Evolutionary conservation across 2,113 vertebrate species (phyloP), one percentile per base, ranked within the genome.

Genomic region (Labeo rohita): DNA sequence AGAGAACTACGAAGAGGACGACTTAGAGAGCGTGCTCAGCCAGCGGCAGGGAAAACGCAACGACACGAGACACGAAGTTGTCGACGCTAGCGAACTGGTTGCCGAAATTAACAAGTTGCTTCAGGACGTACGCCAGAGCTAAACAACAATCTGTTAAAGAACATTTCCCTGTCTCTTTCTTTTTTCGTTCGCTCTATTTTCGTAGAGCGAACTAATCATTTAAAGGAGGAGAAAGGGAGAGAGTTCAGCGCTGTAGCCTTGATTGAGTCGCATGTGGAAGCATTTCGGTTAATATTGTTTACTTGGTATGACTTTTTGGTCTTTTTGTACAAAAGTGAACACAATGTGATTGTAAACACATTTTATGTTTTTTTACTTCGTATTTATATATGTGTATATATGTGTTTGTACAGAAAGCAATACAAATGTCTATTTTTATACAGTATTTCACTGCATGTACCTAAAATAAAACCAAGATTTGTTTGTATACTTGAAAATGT

Each of bases 351-450:
- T 98, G 98, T 99, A 97, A 89, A 96, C 95, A 95, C 97, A 93
- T 95, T 97, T 97, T 97, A 97, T 98, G 98, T 98, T 82, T 97
- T 98, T 97, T 96, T 95, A 95, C 96, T 96, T 87, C 97, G 96
- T 99, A 98, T 99, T 98, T 99, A 98, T 99, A 98, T 97, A 95
- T 98, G 96, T 82, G 63, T 94, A 86, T 85, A 90, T 97, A 89
- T 94, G 92, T 94, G 93, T 94, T 93, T 99, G 93, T 94, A 96
- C 93, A 96, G 93, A 93, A 94, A 98, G 93, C 92, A 96, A 96
- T 93, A 95, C 1, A 92, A 96, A 97, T 95, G 96, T 99, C 96
- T 99, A 99, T 99, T 99, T 99, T 98, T 99, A 96, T 99, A 98
- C 77, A n/a, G 13, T 82, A 95, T 95, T 95, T 95, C 94, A 96